Conservation (phyloP, 2,113 vertebrate species). For the Macquaria ambigua region DNA sequence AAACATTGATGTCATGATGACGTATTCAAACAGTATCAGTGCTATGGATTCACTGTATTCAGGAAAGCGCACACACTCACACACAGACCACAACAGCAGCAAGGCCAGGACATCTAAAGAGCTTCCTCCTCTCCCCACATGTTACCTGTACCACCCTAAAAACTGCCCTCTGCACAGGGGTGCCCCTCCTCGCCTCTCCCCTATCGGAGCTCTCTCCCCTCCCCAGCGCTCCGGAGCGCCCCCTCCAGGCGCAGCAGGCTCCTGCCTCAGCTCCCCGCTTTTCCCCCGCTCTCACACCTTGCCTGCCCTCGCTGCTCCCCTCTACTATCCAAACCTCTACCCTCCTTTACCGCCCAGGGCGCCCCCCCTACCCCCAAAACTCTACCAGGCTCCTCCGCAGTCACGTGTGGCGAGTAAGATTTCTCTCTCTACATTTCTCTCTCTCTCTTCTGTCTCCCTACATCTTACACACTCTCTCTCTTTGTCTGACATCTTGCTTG, state of each 20-base stretch:
- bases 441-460: conserved; percentile 70
- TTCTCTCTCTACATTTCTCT: conserved; percentile 76
- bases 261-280: conserved; percentile 88
- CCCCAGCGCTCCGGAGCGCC: conserved; percentile 84
- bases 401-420: conserved; percentile 84
- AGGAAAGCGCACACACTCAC: conserved; percentile 9
- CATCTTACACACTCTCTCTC: conserved; percentile 46
- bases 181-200: conserved; percentile 89
- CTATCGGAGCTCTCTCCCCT: conserved; percentile 90
- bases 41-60: conserved; percentile 43
- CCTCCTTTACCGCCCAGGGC: conserved; percentile 76
- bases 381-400: conserved; percentile 82
- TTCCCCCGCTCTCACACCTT: conserved; percentile 91
- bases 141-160: conserved; percentile 84
- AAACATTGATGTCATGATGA: conserved; percentile 83
- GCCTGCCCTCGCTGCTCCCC: conserved; percentile 85
- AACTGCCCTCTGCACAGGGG: conserved; percentile 86
- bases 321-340: conserved; percentile 85
- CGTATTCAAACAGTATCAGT: conserved; percentile 52
- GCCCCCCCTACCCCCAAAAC: conserved; percentile 81
- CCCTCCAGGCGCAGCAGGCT: conserved; percentile 82
- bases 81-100: conserved; percentile 43
- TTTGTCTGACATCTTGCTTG: conserved; percentile 59
- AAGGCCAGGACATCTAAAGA: conserved; percentile 65
- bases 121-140: conserved; percentile 79